Base-by-base conservation (phyloP, 2,797 vertebrate genomes). In the Oophaga sylvatica region DNA sequence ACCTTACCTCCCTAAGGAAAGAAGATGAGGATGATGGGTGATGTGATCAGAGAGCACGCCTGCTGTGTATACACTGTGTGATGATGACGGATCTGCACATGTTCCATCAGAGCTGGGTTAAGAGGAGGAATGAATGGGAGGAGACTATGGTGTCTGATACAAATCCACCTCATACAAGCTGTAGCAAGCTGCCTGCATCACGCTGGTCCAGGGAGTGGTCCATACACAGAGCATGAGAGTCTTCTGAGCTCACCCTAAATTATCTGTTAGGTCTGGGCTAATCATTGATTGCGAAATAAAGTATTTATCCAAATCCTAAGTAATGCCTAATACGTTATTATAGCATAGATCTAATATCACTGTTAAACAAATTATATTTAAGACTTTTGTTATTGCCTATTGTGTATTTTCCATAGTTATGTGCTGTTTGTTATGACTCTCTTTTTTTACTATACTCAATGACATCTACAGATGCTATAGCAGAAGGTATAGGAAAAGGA, bases 1-100 rank as follows among this genome's bases (percentile, higher is more conserved):
- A 26, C 13, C 87, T 89, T 86, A 89, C 87, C 87, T 86, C 19
- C 19, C 41, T 3, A 26, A 13, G 53, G 22, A 67, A 41, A 48
- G 78, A 68, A 68, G 53, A 59, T 70, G 73, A 76, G 53, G 79
- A 68, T 77, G 62, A 63, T 81, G 41, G 57, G 67, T 65, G 82
- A 63, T 82, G 71, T 76, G 76, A 65, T 81, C 65, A 67, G 67
- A 84, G 87, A 85, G 87, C 87, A 88, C 83, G 87, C 87, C 86
- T 88, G 82, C 45, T 80, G 87, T 88, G 87, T 88, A 78, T 88
- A 84, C 87, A 75, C 75, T 88, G 87, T 81, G 87, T 81, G 62
- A 81, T 81, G 80, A 67, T 88, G 82, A 88, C 76, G 81, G 81
- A 80, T 89, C 62, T 81, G 87, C 87, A 89, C 87, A 89, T 89